These are phyloP conservation scores for Aegithalos caudatus DNA, from an alignment of 2,113 vertebrate genomes.

Conservation along the genomic window DNA sequence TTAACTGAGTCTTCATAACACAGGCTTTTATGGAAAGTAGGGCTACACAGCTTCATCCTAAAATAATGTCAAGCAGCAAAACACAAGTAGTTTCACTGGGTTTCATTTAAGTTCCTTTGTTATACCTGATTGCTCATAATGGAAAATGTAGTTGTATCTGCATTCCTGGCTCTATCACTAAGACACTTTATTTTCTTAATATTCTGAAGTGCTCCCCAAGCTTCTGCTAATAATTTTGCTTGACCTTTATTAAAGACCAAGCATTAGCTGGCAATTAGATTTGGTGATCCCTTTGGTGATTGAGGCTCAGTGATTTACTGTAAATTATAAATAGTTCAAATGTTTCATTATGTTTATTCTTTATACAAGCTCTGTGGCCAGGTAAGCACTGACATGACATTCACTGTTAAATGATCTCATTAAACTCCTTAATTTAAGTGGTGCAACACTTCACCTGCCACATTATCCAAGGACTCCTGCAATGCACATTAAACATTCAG, in stretches of 20 bases:
- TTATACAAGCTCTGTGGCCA: conserved; percentile 29
- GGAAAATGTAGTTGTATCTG: not conserved
- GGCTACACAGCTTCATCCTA: not conserved
- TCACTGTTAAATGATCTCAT: conserved; percentile 56
- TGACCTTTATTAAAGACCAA: conserved; percentile 59
- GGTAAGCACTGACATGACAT: conserved; percentile 48
- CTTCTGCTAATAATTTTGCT: conserved; percentile 38
- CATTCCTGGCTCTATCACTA: not conserved
- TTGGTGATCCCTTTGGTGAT: conserved; percentile 17
- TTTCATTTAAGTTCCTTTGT: not conserved
- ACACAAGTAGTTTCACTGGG: not conserved
- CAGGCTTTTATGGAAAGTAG: not conserved
- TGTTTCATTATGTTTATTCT: conserved; percentile 42
- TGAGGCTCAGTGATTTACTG: conserved; percentile 18
- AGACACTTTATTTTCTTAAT: conserved; percentile 1
- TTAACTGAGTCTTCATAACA: not conserved
- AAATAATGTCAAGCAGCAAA: not conserved
- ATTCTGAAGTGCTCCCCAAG: not conserved
- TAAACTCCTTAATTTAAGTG: conserved; percentile 52
- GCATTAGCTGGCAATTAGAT: conserved; percentile 38
- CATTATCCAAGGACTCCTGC: conserved; percentile 49
- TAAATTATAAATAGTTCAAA: conserved; percentile 26
- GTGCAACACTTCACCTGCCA: conserved; percentile 54
- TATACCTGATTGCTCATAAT: not conserved
- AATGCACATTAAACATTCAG: conserved; percentile 58